Evolutionary conservation across 1,140 invertebrate genomes (phyloP).

Genomic region (Meloidogyne floridensis): DNA sequence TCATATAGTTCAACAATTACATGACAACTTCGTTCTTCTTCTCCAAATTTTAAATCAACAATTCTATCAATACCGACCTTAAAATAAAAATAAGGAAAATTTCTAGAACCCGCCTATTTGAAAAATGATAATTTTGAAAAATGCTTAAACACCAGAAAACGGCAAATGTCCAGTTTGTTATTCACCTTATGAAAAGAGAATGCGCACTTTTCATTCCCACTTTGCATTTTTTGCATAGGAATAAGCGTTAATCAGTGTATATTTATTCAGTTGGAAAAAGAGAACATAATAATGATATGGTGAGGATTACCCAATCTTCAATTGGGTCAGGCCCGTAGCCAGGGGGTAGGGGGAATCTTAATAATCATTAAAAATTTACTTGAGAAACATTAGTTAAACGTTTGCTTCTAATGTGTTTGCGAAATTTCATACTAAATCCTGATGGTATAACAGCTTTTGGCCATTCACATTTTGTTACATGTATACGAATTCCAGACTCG

Average conservation of each 20-base stretch:
- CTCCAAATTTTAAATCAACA: conserved; percentile 88
- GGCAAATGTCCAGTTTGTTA: no score
- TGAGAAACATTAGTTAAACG: conserved; percentile 67
- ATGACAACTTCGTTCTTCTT: conserved; percentile 89
- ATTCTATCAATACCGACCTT: conserved; percentile 82
- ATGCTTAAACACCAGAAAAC: no score
- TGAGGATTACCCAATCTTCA: no score
- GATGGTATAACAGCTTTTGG: conserved; percentile 93
- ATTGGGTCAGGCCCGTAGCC: no score
- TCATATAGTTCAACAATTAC: conserved; percentile 95
- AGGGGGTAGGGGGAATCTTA: neutral
- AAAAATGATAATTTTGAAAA: no score
- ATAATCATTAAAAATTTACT: conserved; percentile 64
- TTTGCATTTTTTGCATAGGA: no score
- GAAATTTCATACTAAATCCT: conserved; percentile 96
- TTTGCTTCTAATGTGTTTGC: conserved; percentile 96
- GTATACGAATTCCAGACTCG: conserved; percentile 90
- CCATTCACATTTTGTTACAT: conserved; percentile 94
- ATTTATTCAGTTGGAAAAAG: no score
- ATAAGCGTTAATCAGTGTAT: no score
- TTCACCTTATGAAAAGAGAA: no score
- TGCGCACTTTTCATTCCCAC: no score
- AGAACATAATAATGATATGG: no score
- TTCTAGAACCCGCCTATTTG: neutral
- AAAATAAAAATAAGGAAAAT: neutral